These are phyloP conservation scores for Steinernema khuongi DNA, from an alignment of 1,140 invertebrate species.

Conservation along the genomic window DNA sequence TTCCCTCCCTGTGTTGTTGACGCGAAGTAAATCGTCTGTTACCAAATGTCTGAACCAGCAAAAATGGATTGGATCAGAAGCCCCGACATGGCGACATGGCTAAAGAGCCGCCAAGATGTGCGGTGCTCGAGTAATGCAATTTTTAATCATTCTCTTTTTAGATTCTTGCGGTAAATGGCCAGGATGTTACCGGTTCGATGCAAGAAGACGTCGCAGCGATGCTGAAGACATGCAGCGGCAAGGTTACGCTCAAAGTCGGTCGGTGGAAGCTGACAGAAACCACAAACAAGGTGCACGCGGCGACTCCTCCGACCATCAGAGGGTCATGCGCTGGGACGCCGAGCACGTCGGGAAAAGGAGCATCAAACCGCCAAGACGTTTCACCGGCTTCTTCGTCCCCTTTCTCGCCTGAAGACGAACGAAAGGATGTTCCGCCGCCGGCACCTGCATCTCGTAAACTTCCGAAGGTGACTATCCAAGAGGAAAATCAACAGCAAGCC, in stretches of 20 bases:
- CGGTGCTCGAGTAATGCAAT: too few relatives aligned
- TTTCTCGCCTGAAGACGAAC: conserved; percentile 20
- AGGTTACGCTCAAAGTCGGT: conserved; percentile 50
- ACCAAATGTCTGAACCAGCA: background rate
- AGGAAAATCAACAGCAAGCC: conserved; percentile 23
- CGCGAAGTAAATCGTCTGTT: background rate
- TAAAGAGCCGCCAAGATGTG: too few relatives aligned
- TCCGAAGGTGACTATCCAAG: conserved; percentile 34
- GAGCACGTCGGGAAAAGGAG: background rate
- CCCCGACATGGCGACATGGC: conserved; percentile 2
- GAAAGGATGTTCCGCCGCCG: conserved; percentile 16
- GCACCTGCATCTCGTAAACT: conserved; percentile 20
- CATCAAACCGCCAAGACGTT: background rate
- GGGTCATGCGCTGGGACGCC: background rate
- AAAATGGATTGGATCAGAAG: background rate
- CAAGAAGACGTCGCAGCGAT: conserved; percentile 79
- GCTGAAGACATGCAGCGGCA: conserved; percentile 67
- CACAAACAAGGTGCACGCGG: conserved; percentile 50
- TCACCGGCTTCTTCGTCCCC: background rate
- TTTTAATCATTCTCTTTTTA: conserved; percentile 32
- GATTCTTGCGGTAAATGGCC: conserved; percentile 79
- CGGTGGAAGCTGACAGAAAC: conserved; percentile 56
- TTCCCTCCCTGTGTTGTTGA: too few relatives aligned
- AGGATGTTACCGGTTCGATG: conserved; percentile 74
- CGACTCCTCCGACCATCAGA: conserved; percentile 38